Percentiles rank a stretch among this genome's conserved stretches.
Conservation (phyloP, 2,113 vertebrate genomes). For the Nycticryphes semicollaris region DNA sequence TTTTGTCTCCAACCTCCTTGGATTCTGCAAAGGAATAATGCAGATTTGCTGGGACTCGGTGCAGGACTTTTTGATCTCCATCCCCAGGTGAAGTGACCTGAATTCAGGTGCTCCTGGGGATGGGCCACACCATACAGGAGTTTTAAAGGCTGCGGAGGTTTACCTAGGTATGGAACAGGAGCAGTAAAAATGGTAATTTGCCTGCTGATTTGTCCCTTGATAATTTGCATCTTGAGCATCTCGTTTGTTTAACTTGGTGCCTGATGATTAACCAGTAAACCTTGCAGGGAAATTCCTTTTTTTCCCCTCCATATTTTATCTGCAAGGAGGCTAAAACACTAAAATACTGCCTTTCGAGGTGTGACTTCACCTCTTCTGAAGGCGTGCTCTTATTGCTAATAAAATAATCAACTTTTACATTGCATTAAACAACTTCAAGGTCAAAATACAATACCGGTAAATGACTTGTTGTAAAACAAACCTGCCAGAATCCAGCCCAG, state of each 20-base stretch:
- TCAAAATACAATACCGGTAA: not conserved
- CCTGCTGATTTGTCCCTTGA: not conserved
- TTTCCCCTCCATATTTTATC: too few relatives aligned
- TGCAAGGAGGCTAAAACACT: not conserved
- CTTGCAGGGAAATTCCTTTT: not conserved
- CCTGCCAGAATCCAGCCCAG: not conserved
- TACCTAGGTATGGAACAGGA: not conserved
- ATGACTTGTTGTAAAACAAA: not conserved
- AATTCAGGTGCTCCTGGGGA: fast-evolving
- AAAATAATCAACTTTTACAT: not conserved
- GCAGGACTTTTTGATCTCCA: not conserved
- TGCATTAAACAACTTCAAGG: not conserved
- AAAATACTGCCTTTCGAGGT: not conserved
- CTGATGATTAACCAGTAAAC: not conserved
- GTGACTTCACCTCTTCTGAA: not conserved
- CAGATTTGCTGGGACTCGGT: not conserved
- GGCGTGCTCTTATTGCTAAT: not conserved
- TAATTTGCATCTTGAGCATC: not conserved
- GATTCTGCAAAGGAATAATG: fast-evolving
- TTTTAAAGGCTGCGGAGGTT: not conserved
- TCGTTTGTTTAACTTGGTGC: not conserved
- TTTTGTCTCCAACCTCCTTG: not conserved
- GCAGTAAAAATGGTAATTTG: not conserved
- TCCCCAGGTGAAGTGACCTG: not conserved
- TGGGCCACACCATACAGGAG: fast-evolving